phyloP scores from a whole-genome alignment of 2,888 invertebrate species.

The Anoncus sp. region DNA sequence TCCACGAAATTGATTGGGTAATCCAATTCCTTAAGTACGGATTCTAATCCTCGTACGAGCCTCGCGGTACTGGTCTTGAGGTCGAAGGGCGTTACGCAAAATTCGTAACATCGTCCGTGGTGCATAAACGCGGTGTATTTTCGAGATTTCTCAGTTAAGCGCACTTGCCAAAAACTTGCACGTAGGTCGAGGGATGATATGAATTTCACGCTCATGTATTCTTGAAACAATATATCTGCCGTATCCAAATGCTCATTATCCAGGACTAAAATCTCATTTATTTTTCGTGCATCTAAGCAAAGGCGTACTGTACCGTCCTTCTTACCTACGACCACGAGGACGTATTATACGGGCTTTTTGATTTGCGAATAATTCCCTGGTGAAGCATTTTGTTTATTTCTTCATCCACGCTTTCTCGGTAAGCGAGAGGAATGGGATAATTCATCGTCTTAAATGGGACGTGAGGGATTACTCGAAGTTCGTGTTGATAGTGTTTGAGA shows the following conservation, averaged over 20 bases:
- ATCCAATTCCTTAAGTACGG: too few relatives aligned
- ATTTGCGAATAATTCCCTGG: neutral
- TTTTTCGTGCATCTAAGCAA: neutral
- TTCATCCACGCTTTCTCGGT: conserved; percentile 6
- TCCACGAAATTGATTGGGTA: too few relatives aligned
- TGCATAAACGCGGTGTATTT: too few relatives aligned
- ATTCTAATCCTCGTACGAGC: too few relatives aligned
- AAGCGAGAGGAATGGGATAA: conserved; percentile 15
- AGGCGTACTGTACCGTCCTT: neutral
- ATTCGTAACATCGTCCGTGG: too few relatives aligned
- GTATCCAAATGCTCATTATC: neutral
- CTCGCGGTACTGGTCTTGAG: too few relatives aligned
- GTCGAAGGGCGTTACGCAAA: too few relatives aligned
- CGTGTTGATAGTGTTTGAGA: conserved; percentile 6
- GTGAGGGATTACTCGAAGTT: neutral
- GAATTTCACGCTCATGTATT: neutral
- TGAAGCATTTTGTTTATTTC: conserved; percentile 10
- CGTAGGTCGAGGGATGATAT: too few relatives aligned
- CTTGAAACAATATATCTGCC: neutral
- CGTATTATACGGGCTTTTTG: neutral
- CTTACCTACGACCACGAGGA: neutral
- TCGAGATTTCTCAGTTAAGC: too few relatives aligned
- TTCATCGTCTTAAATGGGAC: neutral
- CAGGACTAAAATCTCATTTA: neutral
- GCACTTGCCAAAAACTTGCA: too few relatives aligned